Conservation (phyloP, 2,888 invertebrate species). For the Drosophila neonasuta region DNA sequence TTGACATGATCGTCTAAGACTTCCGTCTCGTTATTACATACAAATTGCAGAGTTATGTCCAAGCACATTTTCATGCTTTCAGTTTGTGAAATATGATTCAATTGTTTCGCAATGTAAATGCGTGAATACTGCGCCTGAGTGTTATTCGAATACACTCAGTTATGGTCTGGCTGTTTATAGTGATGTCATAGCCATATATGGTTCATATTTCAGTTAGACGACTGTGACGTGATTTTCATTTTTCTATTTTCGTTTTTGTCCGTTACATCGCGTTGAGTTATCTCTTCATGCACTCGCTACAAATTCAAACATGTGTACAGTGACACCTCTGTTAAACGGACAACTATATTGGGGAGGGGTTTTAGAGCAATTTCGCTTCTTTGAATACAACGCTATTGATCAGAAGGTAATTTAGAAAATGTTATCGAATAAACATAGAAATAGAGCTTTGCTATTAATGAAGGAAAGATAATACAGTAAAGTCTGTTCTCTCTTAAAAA, state of each 20-base stretch:
- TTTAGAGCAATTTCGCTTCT: no score
- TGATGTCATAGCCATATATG: conserved; percentile 77
- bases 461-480: no score
- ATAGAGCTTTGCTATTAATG: no score
- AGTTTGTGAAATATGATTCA: conserved; percentile 73
- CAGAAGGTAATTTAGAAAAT: no score
- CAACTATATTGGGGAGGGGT: no score
- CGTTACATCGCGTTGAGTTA: conserved; percentile 43
- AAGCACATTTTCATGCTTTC: conserved; percentile 25
- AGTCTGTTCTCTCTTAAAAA: no score
- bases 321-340: no score
- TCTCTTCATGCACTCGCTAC: conserved; percentile 6
- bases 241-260: conserved; percentile 26
- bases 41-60: conserved; percentile 24
- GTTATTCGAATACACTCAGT: conserved; percentile 37
- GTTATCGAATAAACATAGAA: no score
- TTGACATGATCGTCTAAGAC: conserved; percentile 49
- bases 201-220: conserved; percentile 75
- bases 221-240: conserved; percentile 58
- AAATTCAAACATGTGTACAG: not conserved
- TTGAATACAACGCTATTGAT: no score
- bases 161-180: conserved; percentile 70
- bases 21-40: conserved; percentile 61
- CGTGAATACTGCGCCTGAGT: conserved; percentile 16
- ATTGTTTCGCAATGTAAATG: conserved; percentile 51